These are phyloP conservation scores for Entomyzon cyanotis DNA, from an alignment of 2,113 vertebrate genomes.

Conservation along the genomic window DNA sequence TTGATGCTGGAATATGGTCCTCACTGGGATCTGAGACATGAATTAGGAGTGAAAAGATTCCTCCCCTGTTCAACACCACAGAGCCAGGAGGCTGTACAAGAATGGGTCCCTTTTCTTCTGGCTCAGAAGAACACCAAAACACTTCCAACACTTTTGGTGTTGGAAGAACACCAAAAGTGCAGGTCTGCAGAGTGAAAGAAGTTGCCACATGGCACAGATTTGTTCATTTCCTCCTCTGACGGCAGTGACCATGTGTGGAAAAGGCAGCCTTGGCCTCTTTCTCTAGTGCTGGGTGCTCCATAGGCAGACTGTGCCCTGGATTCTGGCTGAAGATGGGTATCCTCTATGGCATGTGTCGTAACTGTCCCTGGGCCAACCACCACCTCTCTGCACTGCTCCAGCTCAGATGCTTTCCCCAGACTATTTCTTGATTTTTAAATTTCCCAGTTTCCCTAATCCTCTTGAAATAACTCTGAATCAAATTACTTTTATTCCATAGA, in stretches of 20 bases:
- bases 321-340: background rate
- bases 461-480: background rate
- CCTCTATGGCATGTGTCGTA: background rate
- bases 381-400: background rate
- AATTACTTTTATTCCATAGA: background rate
- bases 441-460: background rate
- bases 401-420: background rate
- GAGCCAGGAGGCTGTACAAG: background rate
- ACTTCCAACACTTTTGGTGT: no score
- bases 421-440: background rate
- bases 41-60: background rate
- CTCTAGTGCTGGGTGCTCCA: background rate
- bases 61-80: background rate
- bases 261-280: background rate
- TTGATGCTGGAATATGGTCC: background rate
- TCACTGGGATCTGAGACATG: background rate
- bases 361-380: background rate
- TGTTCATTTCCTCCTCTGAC: background rate
- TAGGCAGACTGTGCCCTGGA: background rate
- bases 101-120: background rate
- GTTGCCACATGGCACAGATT: background rate
- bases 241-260: rapidly evolving
- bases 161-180: background rate
- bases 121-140: background rate
- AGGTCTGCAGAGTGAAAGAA: background rate